phyloP scores from a whole-genome alignment of 2,888 invertebrate species.

The Unio pictorum region DNA sequence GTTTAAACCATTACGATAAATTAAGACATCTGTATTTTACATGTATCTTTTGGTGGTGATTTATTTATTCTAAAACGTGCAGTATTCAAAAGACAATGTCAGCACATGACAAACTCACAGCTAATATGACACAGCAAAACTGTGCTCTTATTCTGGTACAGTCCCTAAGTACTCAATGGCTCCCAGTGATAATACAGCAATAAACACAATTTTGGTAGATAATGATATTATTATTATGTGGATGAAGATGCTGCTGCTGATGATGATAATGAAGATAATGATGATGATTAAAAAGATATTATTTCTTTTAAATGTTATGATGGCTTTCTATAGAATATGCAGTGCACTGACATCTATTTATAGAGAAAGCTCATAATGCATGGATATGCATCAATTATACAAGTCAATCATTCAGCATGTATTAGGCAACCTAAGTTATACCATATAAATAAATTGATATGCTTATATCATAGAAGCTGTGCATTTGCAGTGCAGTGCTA shows the following conservation, averaged over 20 bases:
- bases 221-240: neutral
- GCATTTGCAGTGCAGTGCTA: too few relatives aligned
- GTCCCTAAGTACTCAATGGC: too few relatives aligned
- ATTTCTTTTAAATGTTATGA: neutral
- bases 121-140: neutral
- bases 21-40: too few relatives aligned
- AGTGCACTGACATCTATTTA: too few relatives aligned
- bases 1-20: too few relatives aligned
- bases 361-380: neutral
- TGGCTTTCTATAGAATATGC: too few relatives aligned
- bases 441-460: neutral
- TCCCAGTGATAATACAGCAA: neutral
- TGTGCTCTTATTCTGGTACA: neutral
- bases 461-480: too few relatives aligned
- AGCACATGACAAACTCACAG: too few relatives aligned
- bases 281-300: conserved; percentile 4
- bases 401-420: neutral
- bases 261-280: conserved; percentile 9
- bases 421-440: neutral
- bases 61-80: too few relatives aligned
- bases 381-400: neutral
- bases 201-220: neutral
- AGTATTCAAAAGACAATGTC: too few relatives aligned
- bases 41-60: too few relatives aligned
- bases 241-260: conserved; percentile 4